Conservation (phyloP, 2,113 vertebrate species). For the Caloenas nicobarica region DNA sequence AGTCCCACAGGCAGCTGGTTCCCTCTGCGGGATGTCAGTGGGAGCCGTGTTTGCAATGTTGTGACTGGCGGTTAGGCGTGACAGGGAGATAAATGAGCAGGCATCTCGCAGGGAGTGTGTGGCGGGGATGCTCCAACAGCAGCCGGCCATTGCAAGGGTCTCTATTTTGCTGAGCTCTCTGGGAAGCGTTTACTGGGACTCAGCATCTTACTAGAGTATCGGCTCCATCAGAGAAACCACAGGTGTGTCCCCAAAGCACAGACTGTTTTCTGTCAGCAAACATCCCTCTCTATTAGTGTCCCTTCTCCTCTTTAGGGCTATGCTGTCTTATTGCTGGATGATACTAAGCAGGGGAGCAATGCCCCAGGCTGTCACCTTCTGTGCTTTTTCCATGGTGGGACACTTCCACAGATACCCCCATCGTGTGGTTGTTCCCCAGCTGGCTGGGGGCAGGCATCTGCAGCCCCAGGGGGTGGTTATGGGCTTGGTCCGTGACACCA, state of each 20-base stretch:
- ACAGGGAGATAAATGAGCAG: neutral
- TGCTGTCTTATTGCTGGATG: neutral
- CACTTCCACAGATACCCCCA: neutral
- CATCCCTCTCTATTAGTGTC: neutral
- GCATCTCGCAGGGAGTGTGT: accelerated
- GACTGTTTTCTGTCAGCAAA: neutral
- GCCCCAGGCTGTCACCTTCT: neutral
- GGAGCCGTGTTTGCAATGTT: neutral
- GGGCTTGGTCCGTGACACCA: neutral
- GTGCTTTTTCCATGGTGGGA: neutral
- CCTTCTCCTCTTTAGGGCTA: neutral
- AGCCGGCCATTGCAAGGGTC: neutral
- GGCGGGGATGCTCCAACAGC: neutral
- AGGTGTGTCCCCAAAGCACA: neutral
- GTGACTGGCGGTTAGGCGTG: neutral
- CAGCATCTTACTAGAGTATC: neutral
- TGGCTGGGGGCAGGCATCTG: neutral
- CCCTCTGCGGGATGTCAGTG: neutral
- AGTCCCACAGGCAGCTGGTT: neutral
- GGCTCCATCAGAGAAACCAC: neutral
- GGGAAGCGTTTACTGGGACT: neutral
- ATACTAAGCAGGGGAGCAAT: neutral
- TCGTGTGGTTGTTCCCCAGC: neutral
- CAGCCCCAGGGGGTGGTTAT: neutral
- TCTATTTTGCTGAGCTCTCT: neutral